Percentiles rank a stretch among this genome's conserved stretches.
Evolutionary conservation across 2,888 invertebrate species (phyloP).

Genomic region (Drosophila tanythrix): DNA sequence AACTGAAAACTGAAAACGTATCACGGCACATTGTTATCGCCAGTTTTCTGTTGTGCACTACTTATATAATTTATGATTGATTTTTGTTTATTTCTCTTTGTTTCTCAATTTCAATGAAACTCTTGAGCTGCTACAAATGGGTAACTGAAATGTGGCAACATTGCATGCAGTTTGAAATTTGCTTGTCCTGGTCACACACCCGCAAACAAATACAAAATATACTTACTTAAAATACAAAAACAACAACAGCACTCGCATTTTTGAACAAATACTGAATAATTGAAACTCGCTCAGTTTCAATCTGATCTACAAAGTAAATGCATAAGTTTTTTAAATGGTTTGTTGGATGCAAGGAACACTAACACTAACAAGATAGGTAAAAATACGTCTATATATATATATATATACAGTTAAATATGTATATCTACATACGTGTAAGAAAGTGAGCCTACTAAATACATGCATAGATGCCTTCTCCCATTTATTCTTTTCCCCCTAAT

Average conservation of each 20-base stretch:
- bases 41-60: background rate
- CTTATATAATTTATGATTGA: background rate
- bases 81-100: background rate
- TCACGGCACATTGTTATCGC: background rate
- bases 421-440: slow-evolving; percentile 19
- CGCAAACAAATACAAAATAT: slow-evolving; percentile 9
- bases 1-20: slow-evolving; percentile 31
- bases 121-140: slow-evolving; percentile 32
- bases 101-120: background rate
- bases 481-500: slow-evolving; percentile 17
- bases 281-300: slow-evolving; percentile 47
- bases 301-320: slow-evolving; percentile 29
- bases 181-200: slow-evolving; percentile 20
- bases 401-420: slow-evolving; percentile 3
- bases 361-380: slow-evolving; percentile 33
- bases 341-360: slow-evolving; percentile 19
- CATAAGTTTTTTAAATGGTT: slow-evolving; percentile 40
- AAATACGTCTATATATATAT: slow-evolving; percentile 7
- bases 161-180: slow-evolving; percentile 28
- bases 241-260: slow-evolving; percentile 77
- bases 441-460: slow-evolving; percentile 29
- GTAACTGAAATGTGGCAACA: slow-evolving; percentile 59
- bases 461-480: slow-evolving; percentile 8
- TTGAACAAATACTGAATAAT: slow-evolving; percentile 36
- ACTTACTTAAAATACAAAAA: slow-evolving; percentile 15